These are phyloP conservation scores for Heteropelma amictum DNA, from an alignment of 2,888 invertebrate genomes.

Conservation along the genomic window DNA sequence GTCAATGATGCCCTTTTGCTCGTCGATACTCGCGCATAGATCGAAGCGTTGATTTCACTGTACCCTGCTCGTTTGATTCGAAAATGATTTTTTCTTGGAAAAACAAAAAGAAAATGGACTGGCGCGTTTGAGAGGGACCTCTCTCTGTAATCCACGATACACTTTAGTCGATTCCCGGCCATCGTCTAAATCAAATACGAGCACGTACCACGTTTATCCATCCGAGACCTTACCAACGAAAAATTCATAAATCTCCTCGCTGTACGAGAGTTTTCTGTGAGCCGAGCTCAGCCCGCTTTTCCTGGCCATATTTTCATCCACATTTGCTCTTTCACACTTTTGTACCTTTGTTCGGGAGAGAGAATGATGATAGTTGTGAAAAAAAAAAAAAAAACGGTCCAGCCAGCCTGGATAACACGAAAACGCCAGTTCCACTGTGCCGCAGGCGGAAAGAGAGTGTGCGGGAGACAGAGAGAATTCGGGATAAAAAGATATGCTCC, in stretches of 20 bases:
- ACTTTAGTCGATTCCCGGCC: background rate
- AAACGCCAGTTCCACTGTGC: constrained; percentile 6
- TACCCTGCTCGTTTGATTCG: too few species aligned
- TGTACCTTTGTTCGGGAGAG: constrained; percentile 14
- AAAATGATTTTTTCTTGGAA: too few species aligned
- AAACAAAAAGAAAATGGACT: too few species aligned
- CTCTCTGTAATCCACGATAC: constrained; percentile 5
- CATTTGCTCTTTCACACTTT: constrained; percentile 52
- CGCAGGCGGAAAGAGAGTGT: background rate
- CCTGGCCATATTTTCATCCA: constrained; percentile 1
- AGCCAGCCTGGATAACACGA: background rate
- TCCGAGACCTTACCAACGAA: constrained; percentile 21
- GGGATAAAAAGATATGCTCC: constrained; percentile 17
- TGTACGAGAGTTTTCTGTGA: background rate
- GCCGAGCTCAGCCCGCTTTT: constrained; percentile 1
- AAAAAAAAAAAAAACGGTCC: background rate
- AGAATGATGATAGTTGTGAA: background rate
- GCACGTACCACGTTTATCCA: constrained; percentile 20
- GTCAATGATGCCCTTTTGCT: background rate
- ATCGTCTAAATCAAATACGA: constrained; percentile 48
- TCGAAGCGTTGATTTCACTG: too few species aligned
- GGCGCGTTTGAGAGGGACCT: too few species aligned
- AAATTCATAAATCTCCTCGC: constrained; percentile 64
- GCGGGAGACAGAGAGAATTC: constrained; percentile 4
- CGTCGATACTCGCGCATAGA: background rate